A percentile compares a stretch with the other conserved stretches of the same genome.
Evolutionary conservation across 92 coral and sea anemone species (phyloP).

Genomic region (Phenganax subtilis): DNA sequence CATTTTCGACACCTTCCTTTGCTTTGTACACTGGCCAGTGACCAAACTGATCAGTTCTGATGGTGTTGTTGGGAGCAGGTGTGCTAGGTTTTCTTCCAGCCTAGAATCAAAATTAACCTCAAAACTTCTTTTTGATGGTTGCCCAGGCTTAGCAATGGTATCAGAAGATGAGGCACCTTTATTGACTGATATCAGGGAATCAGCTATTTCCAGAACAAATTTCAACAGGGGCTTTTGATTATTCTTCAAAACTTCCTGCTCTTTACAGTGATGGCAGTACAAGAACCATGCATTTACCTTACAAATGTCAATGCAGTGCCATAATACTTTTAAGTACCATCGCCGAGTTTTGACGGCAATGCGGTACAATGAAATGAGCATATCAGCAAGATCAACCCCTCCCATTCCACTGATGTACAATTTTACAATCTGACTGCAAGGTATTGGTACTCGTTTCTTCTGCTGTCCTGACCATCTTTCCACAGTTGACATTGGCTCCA

Average conservation of each 20-base stretch:
- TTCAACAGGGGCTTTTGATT: conserved; percentile 1
- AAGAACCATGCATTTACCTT: conserved; percentile 12
- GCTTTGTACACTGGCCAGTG: conserved; percentile 11
- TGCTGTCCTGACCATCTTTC: conserved; percentile 9
- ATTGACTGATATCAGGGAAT: not conserved
- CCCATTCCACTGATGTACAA: conserved; percentile 14
- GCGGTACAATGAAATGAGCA: conserved; percentile 13
- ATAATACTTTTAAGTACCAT: conserved; percentile 18
- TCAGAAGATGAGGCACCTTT: not conserved
- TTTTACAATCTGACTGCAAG: conserved; percentile 9
- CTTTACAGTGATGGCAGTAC: conserved; percentile 11
- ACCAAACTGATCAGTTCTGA: conserved; percentile 13
- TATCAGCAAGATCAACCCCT: conserved; percentile 15
- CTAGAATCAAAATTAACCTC: not conserved
- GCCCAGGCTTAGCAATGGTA: conserved; percentile 5
- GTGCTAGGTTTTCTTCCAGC: conserved; percentile 7
- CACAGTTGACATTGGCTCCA: conserved; percentile 22
- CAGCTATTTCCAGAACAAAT: not conserved
- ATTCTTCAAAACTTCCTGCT: conserved; percentile 2
- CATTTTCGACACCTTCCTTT: conserved; percentile 19
- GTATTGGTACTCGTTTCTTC: conserved; percentile 20
- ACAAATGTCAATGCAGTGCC: conserved; percentile 11
- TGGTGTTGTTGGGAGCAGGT: not conserved
- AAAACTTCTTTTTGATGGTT: conserved; percentile 8
- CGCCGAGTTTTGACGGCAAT: conserved; percentile 12